Evolutionary conservation across 2,797 vertebrate genomes (phyloP), one percentile per base, ranked within the genome.

Genomic region (Mormyrus proboscirostris): DNA sequence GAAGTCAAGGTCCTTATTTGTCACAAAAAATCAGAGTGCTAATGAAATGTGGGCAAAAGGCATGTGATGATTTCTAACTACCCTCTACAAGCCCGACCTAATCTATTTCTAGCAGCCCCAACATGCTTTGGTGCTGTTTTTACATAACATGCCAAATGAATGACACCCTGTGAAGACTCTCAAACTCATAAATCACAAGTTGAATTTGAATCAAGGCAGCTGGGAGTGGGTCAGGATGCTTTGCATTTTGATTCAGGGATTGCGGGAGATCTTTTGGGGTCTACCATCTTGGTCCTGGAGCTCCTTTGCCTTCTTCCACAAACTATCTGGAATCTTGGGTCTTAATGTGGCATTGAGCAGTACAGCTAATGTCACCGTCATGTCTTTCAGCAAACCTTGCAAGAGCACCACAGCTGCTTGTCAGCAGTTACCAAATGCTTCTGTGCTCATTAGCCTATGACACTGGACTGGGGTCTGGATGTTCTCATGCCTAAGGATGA

Each of bases 351-450:
- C 69, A 41, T 55, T 73, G 73, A 22, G 38, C 6, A 4, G 50
- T 57, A 90, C 69, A 59, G 51, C 53, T 59, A 29, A 50, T 59
- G 51, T 41, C 86, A 49, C 83, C 82, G 41, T 83, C 33, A 2
- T 6, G 69, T 59, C 12, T 59, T 88, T 57, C 62, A 12, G 62
- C 69, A 83, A 33, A 53, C 55, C 25, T 29, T 25, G 4, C 51
- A 25, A 82, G 83, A 83, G n/a, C 22, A 49, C 41, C 4, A 47
- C 89, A 89, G 89, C 65, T 88, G 89, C 47, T 25, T 87, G 51
- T 76, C 16, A 33, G 73, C 76, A 49, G 41, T 76, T 89, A 33
- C 8, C 6, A 90, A 87, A 86, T 33, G 19, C 88, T 65, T 89
- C 38, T 76, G 84, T 22, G 50, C 49, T 57, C 22, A 55, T 57